A percentile compares a stretch with the other conserved stretches of the same genome.
phyloP scores from a whole-genome alignment of 2,113 vertebrate genomes.

The Polyodon spathula region DNA sequence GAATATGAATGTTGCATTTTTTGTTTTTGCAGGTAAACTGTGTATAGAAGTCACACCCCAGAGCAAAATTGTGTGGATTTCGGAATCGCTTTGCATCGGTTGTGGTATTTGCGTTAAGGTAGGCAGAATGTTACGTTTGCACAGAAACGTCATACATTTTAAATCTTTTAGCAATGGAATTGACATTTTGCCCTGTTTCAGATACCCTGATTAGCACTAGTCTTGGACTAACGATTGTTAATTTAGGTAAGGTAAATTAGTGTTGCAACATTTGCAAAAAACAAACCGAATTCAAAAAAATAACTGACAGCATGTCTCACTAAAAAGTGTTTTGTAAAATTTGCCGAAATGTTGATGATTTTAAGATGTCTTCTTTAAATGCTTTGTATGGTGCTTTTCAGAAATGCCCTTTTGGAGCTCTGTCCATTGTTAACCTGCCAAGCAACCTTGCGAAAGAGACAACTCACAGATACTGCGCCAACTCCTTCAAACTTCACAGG shows the following conservation, averaged over 20 bases:
- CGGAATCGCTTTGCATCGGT: constrained; percentile 95
- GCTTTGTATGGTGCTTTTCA: constrained; percentile 42
- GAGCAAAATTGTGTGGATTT: constrained; percentile 93
- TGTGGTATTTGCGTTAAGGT: constrained; percentile 99
- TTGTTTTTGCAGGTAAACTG: constrained; percentile 74
- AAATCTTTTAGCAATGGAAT: too few species aligned
- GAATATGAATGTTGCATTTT: constrained; percentile 15
- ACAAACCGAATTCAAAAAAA: too few species aligned
- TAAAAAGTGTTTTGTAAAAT: too few species aligned
- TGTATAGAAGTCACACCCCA: constrained; percentile 90
- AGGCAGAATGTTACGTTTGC: constrained; percentile 1
- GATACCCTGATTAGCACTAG: too few species aligned
- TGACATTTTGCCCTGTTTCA: too few species aligned
- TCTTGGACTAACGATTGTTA: too few species aligned
- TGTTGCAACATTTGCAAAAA: too few species aligned
- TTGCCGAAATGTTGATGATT: not conserved
- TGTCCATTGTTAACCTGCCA: constrained; percentile 98
- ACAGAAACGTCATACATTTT: too few species aligned
- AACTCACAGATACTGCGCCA: constrained; percentile 96
- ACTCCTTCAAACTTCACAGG: constrained; percentile 98
- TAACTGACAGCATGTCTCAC: too few species aligned
- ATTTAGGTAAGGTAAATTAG: too few species aligned
- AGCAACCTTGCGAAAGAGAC: constrained; percentile 98
- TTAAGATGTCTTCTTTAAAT: not conserved
- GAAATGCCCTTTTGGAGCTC: constrained; percentile 96